Percentiles rank a stretch among this genome's conserved stretches.
Evolutionary conservation across 1,140 invertebrate species (phyloP).

Genomic region (Tetramorium parvispinum): DNA sequence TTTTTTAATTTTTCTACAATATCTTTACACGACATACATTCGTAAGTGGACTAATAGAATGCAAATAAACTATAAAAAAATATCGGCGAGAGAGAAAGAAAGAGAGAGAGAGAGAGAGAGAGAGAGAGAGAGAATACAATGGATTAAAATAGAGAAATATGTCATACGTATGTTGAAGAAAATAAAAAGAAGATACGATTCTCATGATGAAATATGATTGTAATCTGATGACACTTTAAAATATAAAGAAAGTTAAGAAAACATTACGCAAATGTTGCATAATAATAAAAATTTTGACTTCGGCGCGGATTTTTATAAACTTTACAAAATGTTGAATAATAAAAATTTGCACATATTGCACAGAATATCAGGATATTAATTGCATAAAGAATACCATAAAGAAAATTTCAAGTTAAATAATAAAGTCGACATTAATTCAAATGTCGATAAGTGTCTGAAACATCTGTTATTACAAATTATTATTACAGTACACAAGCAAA

Average conservation of each 20-base stretch:
- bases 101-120: too few relatives aligned
- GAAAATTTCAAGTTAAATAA: neutral
- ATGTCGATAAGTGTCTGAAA: neutral
- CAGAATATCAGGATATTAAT: neutral
- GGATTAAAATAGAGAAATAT: neutral
- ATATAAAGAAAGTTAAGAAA: neutral
- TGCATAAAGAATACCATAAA: neutral
- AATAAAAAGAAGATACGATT: neutral
- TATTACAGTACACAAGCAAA: neutral
- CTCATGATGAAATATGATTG: neutral
- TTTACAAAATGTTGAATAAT: neutral
- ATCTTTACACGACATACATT: neutral
- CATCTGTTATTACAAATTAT: neutral
- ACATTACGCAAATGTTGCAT: neutral
- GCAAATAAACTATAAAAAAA: neutral
- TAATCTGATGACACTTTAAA: neutral
- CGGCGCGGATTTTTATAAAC: neutral
- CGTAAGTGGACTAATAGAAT: neutral
- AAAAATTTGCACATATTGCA: constrained; percentile 12
- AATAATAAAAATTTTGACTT: constrained; percentile 18
- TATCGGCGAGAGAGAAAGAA: neutral
- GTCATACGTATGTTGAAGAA: neutral
- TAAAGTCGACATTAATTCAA: neutral
- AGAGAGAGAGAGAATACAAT: neutral
- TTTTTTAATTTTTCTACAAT: constrained; percentile 38